Percentiles rank a stretch among this genome's conserved stretches.
phyloP scores from a whole-genome alignment of 2,797 vertebrate genomes.

The Leptodactylus fallax region DNA sequence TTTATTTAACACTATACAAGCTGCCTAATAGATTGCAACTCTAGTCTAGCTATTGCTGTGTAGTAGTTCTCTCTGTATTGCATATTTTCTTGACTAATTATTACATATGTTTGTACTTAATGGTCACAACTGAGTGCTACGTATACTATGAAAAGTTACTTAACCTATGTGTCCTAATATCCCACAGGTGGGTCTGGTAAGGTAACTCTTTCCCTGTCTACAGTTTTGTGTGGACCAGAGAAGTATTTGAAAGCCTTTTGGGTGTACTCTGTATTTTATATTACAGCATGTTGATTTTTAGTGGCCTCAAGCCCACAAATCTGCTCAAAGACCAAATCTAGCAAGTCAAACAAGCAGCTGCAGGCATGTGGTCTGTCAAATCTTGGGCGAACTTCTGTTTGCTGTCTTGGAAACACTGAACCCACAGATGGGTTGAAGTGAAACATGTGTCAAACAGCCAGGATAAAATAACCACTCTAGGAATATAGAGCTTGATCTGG shows the following conservation, averaged over 20 bases:
- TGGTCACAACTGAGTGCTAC: background rate
- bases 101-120: background rate
- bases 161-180: background rate
- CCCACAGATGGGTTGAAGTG: slow-evolving; percentile 53
- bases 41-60: too few relatives aligned
- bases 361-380: slow-evolving; percentile 60
- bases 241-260: slow-evolving; percentile 10
- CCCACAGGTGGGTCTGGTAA: background rate
- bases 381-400: slow-evolving; percentile 62
- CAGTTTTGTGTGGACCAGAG: background rate
- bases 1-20: background rate
- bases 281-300: slow-evolving; percentile 52
- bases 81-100: background rate
- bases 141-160: background rate
- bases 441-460: slow-evolving; percentile 50
- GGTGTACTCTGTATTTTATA: slow-evolving; percentile 46
- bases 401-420: slow-evolving; percentile 60
- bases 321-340: slow-evolving; percentile 54
- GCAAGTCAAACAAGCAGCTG: slow-evolving; percentile 61
- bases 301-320: slow-evolving; percentile 52
- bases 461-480: slow-evolving; percentile 50
- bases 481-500: slow-evolving; percentile 36
- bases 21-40: background rate
- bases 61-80: background rate
- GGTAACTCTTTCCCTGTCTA: background rate